Base-by-base conservation (phyloP, 2,888 invertebrate species). In the Meta bourneti region DNA sequence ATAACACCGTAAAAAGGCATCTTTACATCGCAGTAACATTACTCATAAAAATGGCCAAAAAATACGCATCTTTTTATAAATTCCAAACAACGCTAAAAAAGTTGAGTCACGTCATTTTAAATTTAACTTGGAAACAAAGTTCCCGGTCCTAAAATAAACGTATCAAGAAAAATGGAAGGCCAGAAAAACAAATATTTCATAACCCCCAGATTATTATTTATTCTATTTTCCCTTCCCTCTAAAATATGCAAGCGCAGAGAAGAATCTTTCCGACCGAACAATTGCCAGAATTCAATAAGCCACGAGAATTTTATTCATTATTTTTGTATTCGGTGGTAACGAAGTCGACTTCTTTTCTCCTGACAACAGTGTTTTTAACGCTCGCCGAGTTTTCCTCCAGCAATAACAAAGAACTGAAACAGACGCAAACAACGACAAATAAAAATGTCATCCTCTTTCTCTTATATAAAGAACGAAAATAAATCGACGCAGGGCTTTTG, bases 291-390 rank as follows among this genome's bases (percentile, higher is more conserved):
- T 54, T 78, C 78, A 78, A 78, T 78, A 78, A 78, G 52, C 52
- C 78, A 9, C n/a, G 78, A 52, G 19, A 54, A 52, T 78, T 78
- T 78, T 52, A 52, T 54, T 78, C 78, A 51, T 78, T 78, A 51
- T 52, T 78, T 52, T 78, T 78, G 9, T 16, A 16, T 19, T 48
- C 75, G 13, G 7, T 16, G 48, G 19, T 52, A 78, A 54, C 78
- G 52, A 78, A 52, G 51, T n/a, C 19, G 52, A 78, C 19, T 52
- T 78, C 54, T 78, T 54, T 78, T 78, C 61, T 13, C 61, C 16
- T 34, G 34, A 34, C 34, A 34, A 34, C 61, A 9, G 61, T 61
- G 61, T 61, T 61, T 61, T 61, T 61, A 61, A 61, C 61, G 61
- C 61, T 61, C 61, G 61, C 61, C 16, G 13, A 16, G 61, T 61